Conservation (phyloP, 2,888 invertebrate species). For the Polylopha cassiicola region DNA sequence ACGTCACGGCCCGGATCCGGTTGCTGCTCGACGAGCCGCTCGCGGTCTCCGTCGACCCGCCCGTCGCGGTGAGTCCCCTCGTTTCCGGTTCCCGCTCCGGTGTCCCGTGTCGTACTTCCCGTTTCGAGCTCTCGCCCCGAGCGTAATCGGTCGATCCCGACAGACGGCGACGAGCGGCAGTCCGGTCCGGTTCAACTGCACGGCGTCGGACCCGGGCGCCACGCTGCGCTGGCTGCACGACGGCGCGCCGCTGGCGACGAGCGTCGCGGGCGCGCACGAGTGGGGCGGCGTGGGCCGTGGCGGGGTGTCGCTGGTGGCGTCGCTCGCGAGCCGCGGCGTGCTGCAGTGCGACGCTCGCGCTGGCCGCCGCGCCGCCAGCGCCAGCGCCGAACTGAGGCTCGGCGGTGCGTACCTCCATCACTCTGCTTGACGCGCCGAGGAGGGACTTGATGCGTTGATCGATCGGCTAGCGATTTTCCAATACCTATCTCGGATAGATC, state of each 20-base stretch:
- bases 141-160: neutral
- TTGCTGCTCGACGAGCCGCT: constrained; percentile 80
- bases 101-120: no score
- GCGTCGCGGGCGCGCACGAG: constrained; percentile 52
- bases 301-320: constrained; percentile 60
- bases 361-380: constrained; percentile 83
- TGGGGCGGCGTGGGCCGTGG: constrained; percentile 31
- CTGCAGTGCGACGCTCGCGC: constrained; percentile 90
- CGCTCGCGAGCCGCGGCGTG: constrained; percentile 87
- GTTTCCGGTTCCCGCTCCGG: no score
- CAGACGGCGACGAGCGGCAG: constrained; percentile 83
- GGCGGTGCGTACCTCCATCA: constrained; percentile 78
- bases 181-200: constrained; percentile 82
- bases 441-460: no score
- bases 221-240: constrained; percentile 83
- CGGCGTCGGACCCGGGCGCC: constrained; percentile 62
- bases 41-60: constrained; percentile 76
- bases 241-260: constrained; percentile 73
- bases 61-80: constrained; percentile 65
- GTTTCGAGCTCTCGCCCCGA: no score
- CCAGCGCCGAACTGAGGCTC: constrained; percentile 84
- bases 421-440: neutral
- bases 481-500: no score
- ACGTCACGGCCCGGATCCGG: constrained; percentile 79
- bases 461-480: no score